phyloP scores from a whole-genome alignment of 2,113 vertebrate genomes.

The Phylloscopus whistleri region DNA sequence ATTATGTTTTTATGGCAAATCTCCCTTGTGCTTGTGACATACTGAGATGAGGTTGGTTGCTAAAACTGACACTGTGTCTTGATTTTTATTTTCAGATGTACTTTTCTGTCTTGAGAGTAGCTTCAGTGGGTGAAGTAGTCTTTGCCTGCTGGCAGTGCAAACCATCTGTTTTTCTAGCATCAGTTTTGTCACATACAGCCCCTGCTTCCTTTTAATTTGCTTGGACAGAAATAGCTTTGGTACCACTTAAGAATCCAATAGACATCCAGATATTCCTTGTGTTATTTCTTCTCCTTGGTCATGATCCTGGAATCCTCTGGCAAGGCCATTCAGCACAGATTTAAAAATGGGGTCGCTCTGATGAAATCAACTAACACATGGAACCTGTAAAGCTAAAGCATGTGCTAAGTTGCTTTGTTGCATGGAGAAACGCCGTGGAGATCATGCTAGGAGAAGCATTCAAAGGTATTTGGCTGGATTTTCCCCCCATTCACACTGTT shows the following conservation, averaged over 20 bases:
- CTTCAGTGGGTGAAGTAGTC: background rate
- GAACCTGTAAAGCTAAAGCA: background rate
- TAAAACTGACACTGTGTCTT: background rate
- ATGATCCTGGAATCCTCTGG: background rate
- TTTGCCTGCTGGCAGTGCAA: background rate
- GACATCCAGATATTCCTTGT: background rate
- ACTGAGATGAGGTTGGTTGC: background rate
- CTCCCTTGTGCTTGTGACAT: conserved; percentile 35
- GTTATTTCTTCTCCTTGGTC: background rate
- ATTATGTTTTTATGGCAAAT: conserved; percentile 74
- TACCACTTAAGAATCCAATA: background rate
- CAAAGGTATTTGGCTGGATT: background rate
- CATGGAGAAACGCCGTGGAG: background rate
- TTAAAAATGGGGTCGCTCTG: background rate
- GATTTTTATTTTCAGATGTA: conserved; percentile 27
- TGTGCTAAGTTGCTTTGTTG: background rate
- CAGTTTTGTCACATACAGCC: background rate
- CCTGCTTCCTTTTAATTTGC: background rate
- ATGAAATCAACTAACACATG: background rate
- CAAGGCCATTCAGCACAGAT: background rate
- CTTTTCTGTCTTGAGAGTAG: conserved; percentile 18
- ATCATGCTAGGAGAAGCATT: background rate
- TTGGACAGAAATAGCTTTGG: background rate
- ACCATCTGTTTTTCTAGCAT: background rate
- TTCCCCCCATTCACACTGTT: background rate